Conservation (phyloP, 2,113 vertebrate genomes). For the Recurvirostra avosetta region DNA sequence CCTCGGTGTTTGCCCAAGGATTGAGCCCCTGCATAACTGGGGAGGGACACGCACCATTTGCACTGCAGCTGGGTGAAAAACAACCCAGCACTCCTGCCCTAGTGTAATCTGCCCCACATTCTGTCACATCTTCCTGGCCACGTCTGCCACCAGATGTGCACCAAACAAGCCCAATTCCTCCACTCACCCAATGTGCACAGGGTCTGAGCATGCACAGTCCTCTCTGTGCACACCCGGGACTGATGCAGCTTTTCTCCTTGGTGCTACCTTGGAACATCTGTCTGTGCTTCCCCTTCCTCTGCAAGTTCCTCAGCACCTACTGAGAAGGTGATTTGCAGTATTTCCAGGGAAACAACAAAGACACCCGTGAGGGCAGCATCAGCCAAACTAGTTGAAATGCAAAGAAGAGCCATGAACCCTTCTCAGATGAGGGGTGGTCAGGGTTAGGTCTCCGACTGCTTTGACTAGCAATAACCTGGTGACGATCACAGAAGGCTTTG, state of each 20-base stretch:
- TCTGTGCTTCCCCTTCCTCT: not conserved
- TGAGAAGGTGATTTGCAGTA: not conserved
- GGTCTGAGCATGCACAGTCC: no score
- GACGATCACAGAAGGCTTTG: not conserved
- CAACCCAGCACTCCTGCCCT: not conserved
- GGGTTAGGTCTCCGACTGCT: no score
- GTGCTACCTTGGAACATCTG: not conserved
- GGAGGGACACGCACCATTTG: no score
- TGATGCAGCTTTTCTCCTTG: not conserved
- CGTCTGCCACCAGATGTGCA: not conserved
- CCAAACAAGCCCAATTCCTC: not conserved
- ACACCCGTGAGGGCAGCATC: not conserved
- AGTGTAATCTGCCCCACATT: accelerated
- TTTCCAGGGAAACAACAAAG: not conserved
- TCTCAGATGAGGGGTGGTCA: not conserved
- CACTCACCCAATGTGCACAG: accelerated
- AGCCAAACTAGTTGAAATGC: not conserved
- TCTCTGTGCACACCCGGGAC: accelerated
- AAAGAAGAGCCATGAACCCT: not conserved
- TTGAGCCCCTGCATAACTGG: not conserved
- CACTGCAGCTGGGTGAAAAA: not conserved
- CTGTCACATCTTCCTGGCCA: not conserved
- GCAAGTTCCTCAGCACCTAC: not conserved
- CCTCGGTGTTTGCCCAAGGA: not conserved
- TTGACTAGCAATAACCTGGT: not conserved